These are phyloP conservation scores for Phaethon lepturus DNA, from an alignment of 2,113 vertebrate species.

Conservation along the genomic window DNA sequence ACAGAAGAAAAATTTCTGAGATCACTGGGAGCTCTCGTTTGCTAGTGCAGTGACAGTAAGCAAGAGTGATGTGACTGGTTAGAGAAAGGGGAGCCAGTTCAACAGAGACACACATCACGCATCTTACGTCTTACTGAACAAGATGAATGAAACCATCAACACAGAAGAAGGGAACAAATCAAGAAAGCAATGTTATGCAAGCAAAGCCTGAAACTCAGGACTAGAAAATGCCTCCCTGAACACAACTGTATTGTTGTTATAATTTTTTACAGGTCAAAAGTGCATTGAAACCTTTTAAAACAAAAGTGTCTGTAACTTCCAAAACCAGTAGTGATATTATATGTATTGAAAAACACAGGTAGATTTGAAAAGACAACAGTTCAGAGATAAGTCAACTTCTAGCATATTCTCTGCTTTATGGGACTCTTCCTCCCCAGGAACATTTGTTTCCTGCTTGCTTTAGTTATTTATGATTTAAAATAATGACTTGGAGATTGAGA, in stretches of 20 bases:
- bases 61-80: background rate
- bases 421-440: background rate
- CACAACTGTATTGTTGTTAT: background rate
- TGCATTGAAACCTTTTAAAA: background rate
- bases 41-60: background rate
- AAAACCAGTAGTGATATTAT: fast-evolving
- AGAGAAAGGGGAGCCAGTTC: background rate
- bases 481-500: background rate
- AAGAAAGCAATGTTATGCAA: background rate
- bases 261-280: background rate
- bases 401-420: background rate
- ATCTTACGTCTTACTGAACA: background rate
- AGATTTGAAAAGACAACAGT: background rate
- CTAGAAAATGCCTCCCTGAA: background rate
- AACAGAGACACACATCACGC: background rate
- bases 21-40: background rate
- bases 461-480: background rate
- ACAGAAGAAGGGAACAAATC: background rate
- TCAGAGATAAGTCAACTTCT: background rate
- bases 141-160: background rate
- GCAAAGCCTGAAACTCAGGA: background rate
- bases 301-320: background rate
- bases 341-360: background rate
- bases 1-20: background rate
- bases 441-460: background rate